These are phyloP conservation scores for Lasioglossum malachurum DNA, from an alignment of 2,888 invertebrate species.

Conservation along the genomic window DNA sequence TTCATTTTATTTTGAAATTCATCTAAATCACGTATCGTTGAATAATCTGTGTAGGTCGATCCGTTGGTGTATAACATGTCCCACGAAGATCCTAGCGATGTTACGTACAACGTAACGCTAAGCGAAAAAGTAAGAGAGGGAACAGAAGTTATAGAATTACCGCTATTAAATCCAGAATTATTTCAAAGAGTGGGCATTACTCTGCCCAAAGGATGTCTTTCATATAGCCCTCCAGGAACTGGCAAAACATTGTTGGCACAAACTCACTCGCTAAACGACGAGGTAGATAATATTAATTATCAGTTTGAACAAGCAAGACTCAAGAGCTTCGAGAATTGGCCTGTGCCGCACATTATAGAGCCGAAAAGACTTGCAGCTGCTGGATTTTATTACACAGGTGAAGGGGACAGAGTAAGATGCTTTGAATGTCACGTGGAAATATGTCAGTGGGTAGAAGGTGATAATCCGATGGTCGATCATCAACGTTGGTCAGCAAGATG, in stretches of 20 bases:
- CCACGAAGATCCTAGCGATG: too few species aligned
- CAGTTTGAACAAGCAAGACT: slow-evolving; percentile 88
- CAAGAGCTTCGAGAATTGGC: slow-evolving; percentile 90
- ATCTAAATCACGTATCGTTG: slow-evolving; percentile 1
- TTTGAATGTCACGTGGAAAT: slow-evolving; percentile 93
- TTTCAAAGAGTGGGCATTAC: slow-evolving; percentile 99
- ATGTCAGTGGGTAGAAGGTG: slow-evolving; percentile 92
- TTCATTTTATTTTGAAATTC: background rate
- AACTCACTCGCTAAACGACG: slow-evolving; percentile 66
- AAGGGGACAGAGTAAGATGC: slow-evolving; percentile 92
- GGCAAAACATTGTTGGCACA: slow-evolving; percentile 97
- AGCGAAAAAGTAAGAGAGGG: slow-evolving; percentile 99
- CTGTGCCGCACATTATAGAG: slow-evolving; percentile 86
- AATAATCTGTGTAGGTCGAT: slow-evolving; percentile 89
- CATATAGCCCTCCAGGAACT: slow-evolving; percentile 99
- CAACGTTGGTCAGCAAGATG: slow-evolving; percentile 93
- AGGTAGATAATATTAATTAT: slow-evolving; percentile 80
- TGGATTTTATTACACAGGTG: slow-evolving; percentile 93
- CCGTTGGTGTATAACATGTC: slow-evolving; percentile 85
- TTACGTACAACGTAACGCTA: slow-evolving; percentile 80
- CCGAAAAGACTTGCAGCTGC: slow-evolving; percentile 90
- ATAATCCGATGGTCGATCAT: slow-evolving; percentile 93
- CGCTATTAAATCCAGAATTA: slow-evolving; percentile 97
- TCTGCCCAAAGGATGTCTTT: slow-evolving; percentile 98
- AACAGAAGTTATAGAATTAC: slow-evolving; percentile 98